Percentiles rank a stretch among this genome's conserved stretches.
Conservation (phyloP, 2,888 invertebrate genomes). For the Chirona hameri region DNA sequence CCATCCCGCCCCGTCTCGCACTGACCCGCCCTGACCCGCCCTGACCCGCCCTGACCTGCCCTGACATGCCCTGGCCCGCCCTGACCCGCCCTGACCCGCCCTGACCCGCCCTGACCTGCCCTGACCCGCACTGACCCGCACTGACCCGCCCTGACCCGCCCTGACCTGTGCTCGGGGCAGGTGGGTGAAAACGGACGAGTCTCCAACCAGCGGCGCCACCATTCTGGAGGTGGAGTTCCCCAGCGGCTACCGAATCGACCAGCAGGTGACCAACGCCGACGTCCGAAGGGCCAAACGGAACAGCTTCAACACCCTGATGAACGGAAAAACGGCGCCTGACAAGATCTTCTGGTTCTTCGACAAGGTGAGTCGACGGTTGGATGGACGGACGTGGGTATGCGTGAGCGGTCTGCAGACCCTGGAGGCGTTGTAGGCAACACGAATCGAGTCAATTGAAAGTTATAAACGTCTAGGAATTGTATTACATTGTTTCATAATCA, state of each 20-base stretch:
- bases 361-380: neutral
- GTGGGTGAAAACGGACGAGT: slow-evolving; percentile 48
- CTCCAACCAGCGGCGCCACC: slow-evolving; percentile 48
- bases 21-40: too few relatives aligned
- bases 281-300: slow-evolving; percentile 29
- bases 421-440: too few relatives aligned
- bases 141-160: neutral
- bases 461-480: too few relatives aligned
- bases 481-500: too few relatives aligned
- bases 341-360: slow-evolving; percentile 29
- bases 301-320: neutral
- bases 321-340: slow-evolving; percentile 23
- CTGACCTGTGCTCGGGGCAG: slow-evolving; percentile 7
- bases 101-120: neutral
- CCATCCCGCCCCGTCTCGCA: too few relatives aligned
- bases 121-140: neutral
- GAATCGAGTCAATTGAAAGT: too few relatives aligned
- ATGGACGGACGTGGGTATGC: neutral
- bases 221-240: slow-evolving; percentile 51
- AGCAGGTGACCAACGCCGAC: slow-evolving; percentile 44
- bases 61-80: too few relatives aligned
- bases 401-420: neutral
- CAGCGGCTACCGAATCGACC: slow-evolving; percentile 50
- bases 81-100: too few relatives aligned
- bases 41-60: too few relatives aligned